Percentiles rank a stretch among this genome's conserved stretches.
Evolutionary conservation across 1,140 invertebrate species (phyloP).

Genomic region (Eciton burchellii): DNA sequence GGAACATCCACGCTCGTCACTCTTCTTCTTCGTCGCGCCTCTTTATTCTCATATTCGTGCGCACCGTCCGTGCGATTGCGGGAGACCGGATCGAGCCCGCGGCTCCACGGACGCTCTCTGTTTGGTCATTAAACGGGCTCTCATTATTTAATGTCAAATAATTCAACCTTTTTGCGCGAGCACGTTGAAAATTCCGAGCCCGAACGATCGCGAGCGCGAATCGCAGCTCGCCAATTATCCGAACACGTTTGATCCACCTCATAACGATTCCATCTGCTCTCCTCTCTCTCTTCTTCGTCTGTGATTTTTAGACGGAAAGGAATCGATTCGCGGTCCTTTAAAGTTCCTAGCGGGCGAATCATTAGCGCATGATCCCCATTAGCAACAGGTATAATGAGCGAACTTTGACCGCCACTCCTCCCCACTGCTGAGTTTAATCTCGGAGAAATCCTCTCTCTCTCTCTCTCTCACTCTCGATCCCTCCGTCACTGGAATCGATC

Average conservation of each 20-base stretch:
- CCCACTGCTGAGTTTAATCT: conserved; percentile 20
- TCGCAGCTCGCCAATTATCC: conserved; percentile 51
- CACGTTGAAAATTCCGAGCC: background rate
- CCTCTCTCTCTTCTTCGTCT: background rate
- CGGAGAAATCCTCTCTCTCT: conserved; percentile 42
- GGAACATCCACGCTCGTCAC: conserved; percentile 42
- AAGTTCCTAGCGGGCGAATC: conserved; percentile 48
- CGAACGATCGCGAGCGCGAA: background rate
- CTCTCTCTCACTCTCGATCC: conserved; percentile 13
- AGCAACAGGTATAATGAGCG: conserved; percentile 67
- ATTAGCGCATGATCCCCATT: conserved; percentile 62
- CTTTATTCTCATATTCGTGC: conserved; percentile 55
- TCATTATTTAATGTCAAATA: background rate
- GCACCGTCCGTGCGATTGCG: conserved; percentile 36
- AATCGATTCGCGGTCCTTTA: conserved; percentile 50
- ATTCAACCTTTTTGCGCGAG: background rate
- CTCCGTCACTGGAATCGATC: conserved; percentile 27
- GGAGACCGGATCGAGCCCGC: background rate
- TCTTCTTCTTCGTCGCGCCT: background rate
- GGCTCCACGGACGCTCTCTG: background rate
- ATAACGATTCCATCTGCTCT: background rate
- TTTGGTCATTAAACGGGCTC: conserved; percentile 13
- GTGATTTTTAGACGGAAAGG: conserved; percentile 32
- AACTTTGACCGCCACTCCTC: conserved; percentile 40
- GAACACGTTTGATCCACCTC: conserved; percentile 14